Evolutionary conservation across 2,113 vertebrate species (phyloP), one percentile per base, ranked within the genome.

Genomic region (Chloropsis cyanopogon): DNA sequence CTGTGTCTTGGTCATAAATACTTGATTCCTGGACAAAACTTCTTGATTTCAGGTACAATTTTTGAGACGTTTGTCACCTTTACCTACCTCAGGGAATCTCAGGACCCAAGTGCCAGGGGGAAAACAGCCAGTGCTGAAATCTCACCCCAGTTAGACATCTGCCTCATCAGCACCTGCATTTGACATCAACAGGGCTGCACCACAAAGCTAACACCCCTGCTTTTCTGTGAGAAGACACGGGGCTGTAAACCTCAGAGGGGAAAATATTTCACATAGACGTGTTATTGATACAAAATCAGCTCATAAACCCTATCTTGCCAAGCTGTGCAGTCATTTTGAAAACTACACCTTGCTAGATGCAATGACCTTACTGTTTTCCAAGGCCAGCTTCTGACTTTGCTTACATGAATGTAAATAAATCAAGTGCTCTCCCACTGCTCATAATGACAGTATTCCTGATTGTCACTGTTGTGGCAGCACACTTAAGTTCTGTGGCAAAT

Each of bases 371-470:
- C 53, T 6, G 2, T 66, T 75, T 95, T 77, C 76, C 88, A 95
- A 77, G 85, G 79, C 85, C 53, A 66, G 20, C 35, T 93, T 88
- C 76, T 88, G 79, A 47, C 90, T 95, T 94, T 86, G 72, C 88
- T 60, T 70, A 70, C 56, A 68, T 49, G 71, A 86, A 92, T 63
- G 47, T 81, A 94, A 95, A 95, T 93, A 95, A 93, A 96, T 91
- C 85, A 90, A 92, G 71, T 6, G 12, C 75, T 90, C 64, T 63
- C 92, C 85, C 88, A 90, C 92, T 94, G 93, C 87, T 83, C 76
- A 29, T 93, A 92, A 96, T 81, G 88, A 95, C 82, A 94, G 33
- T 23, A 78, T 70, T 75, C 41, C 53, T 88, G 88, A 83, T 79
- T 96, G 92, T 60, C 95, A 79, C 69, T 69, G 76, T 52, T 71